Evolutionary conservation across 1,140 invertebrate species (phyloP).

Genomic region (Ditylenchus dipsaci): DNA sequence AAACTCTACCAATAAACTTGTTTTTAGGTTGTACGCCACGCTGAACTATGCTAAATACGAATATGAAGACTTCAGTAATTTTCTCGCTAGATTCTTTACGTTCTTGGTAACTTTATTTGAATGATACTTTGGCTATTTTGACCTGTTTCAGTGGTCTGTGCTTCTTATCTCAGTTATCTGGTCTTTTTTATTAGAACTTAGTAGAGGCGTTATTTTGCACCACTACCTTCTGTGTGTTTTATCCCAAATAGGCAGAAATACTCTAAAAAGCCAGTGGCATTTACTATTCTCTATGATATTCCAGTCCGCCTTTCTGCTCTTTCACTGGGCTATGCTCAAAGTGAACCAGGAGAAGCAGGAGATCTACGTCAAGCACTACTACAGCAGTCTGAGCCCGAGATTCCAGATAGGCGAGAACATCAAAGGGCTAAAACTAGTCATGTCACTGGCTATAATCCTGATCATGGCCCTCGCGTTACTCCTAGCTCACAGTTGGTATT

Average conservation of each 20-base stretch:
- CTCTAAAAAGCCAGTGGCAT: conserved; percentile 23
- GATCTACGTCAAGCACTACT: conserved; percentile 18
- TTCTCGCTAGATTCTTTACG: conserved; percentile 5
- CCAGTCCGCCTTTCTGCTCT: conserved; percentile 15
- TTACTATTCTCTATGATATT: conserved; percentile 12
- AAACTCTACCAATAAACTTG: neutral
- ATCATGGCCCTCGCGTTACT: conserved; percentile 7
- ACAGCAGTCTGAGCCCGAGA: conserved; percentile 23
- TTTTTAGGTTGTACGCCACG: conserved; percentile 12
- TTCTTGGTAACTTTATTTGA: conserved; percentile 5
- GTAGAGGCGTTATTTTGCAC: no score
- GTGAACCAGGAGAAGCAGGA: conserved; percentile 20
- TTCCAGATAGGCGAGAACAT: conserved; percentile 28
- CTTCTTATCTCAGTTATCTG: neutral
- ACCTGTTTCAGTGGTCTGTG: neutral
- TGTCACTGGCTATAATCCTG: conserved; percentile 3
- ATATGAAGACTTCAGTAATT: conserved; percentile 14
- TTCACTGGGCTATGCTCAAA: conserved; percentile 13
- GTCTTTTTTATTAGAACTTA: neutral
- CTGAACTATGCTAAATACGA: conserved; percentile 20
- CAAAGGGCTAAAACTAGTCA: conserved; percentile 14
- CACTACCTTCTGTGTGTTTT: conserved; percentile 15
- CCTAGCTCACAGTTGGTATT: conserved; percentile 2
- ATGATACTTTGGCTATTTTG: neutral
- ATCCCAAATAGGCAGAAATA: conserved; percentile 16